A percentile compares a stretch with the other conserved stretches of the same genome.
phyloP scores from a whole-genome alignment of 2,888 invertebrate genomes.

The Synanthedon vespiformis region DNA sequence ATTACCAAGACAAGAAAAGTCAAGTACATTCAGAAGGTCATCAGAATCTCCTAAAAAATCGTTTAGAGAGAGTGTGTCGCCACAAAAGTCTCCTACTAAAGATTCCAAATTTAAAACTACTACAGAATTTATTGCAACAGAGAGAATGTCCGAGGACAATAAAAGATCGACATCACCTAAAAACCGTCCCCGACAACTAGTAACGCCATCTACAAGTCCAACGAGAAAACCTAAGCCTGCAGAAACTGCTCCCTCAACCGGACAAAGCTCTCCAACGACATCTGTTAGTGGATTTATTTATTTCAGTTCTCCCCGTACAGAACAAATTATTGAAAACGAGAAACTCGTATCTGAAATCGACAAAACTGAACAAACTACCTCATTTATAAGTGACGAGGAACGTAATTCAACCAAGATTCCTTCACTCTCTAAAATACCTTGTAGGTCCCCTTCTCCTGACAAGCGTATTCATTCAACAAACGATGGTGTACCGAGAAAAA shows the following conservation, averaged over 20 bases:
- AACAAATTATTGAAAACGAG: constrained; percentile 43
- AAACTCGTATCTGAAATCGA: constrained; percentile 21
- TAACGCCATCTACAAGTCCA: constrained; percentile 66
- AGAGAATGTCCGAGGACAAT: constrained; percentile 34
- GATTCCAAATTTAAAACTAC: constrained; percentile 32
- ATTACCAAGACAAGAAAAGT: constrained; percentile 16
- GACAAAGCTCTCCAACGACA: constrained; percentile 66
- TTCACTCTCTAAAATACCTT: constrained; percentile 55
- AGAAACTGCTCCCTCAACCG: constrained; percentile 48
- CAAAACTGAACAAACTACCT: constrained; percentile 12
- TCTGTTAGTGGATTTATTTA: constrained; percentile 68
- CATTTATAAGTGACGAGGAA: constrained; percentile 21
- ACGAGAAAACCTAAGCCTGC: constrained; percentile 44
- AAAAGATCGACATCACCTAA: constrained; percentile 25
- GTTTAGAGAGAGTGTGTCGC: constrained; percentile 29
- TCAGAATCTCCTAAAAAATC: constrained; percentile 19
- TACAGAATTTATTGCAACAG: constrained; percentile 38
- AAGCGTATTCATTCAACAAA: constrained; percentile 32
- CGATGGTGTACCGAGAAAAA: constrained; percentile 52
- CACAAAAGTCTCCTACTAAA: constrained; percentile 26
- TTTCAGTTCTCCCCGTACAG: constrained; percentile 37
- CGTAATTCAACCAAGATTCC: constrained; percentile 26
- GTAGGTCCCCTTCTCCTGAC: constrained; percentile 50
- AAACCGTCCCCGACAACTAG: constrained; percentile 41
- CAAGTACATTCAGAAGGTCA: constrained; percentile 12